phyloP scores from a whole-genome alignment of 2,888 invertebrate genomes.

The Chydorus sphaericus region DNA sequence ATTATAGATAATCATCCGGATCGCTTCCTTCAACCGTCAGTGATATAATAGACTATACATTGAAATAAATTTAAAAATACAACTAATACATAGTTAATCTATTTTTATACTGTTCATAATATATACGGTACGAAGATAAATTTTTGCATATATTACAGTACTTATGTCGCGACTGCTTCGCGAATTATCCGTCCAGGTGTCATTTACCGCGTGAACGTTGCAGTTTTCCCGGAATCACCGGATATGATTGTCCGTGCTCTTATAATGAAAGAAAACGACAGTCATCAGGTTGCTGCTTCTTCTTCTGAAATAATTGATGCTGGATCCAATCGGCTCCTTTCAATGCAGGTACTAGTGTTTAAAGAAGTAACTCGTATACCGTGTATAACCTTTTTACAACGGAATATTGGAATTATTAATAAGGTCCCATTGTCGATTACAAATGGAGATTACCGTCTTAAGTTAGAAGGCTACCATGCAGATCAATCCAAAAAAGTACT shows the following conservation, averaged over 20 bases:
- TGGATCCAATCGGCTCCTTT: background rate
- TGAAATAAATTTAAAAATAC: too few relatives aligned
- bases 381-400: too few relatives aligned
- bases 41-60: too few relatives aligned
- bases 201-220: conserved; percentile 21
- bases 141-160: conserved; percentile 5
- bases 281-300: conserved; percentile 6
- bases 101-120: too few relatives aligned
- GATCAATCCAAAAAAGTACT: conserved; percentile 27
- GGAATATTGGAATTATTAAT: too few relatives aligned
- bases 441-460: conserved; percentile 28
- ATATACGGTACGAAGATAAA: too few relatives aligned
- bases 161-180: conserved; percentile 21
- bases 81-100: too few relatives aligned
- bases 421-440: conserved; percentile 30
- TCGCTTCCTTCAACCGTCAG: too few relatives aligned
- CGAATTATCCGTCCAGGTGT: conserved; percentile 22
- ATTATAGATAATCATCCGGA: too few relatives aligned
- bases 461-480: conserved; percentile 29
- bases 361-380: background rate
- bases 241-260: conserved; percentile 1
- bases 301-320: background rate
- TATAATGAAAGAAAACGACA: background rate
- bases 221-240: conserved; percentile 14
- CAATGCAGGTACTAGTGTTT: background rate